phyloP scores from a whole-genome alignment of 2,797 vertebrate genomes.

The Valencia hispanica region DNA sequence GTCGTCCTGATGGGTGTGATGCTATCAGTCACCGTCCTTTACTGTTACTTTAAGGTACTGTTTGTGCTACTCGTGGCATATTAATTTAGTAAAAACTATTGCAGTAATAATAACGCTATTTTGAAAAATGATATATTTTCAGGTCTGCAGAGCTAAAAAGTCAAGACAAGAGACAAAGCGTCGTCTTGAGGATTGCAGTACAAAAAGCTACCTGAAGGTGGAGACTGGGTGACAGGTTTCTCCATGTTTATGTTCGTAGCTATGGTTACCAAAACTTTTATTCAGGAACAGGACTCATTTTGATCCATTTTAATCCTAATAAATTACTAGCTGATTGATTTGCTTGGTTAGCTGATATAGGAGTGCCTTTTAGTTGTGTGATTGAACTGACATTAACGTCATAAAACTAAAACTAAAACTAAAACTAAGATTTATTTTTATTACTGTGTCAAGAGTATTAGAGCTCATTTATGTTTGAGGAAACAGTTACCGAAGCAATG shows the following conservation, averaged over 20 bases:
- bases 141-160: neutral
- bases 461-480: neutral
- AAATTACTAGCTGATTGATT: no score
- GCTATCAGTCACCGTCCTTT: neutral
- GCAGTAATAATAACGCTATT: neutral
- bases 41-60: constrained; percentile 10
- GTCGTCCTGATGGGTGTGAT: constrained; percentile 3
- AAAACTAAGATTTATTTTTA: no score
- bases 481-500: neutral
- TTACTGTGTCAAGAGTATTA: neutral
- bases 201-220: neutral
- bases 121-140: neutral
- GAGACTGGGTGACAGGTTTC: neutral
- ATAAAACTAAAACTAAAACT: neutral
- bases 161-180: neutral
- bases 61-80: neutral
- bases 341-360: no score
- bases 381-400: neutral
- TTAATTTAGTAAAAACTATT: neutral
- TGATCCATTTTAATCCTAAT: no score
- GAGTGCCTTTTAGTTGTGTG: no score
- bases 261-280: neutral
- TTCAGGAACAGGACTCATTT: neutral
- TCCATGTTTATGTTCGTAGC: neutral
- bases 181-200: neutral